Evolutionary conservation across 2,797 vertebrate genomes (phyloP), one percentile per base, ranked within the genome.

Genomic region (Sebastes elongatus): DNA sequence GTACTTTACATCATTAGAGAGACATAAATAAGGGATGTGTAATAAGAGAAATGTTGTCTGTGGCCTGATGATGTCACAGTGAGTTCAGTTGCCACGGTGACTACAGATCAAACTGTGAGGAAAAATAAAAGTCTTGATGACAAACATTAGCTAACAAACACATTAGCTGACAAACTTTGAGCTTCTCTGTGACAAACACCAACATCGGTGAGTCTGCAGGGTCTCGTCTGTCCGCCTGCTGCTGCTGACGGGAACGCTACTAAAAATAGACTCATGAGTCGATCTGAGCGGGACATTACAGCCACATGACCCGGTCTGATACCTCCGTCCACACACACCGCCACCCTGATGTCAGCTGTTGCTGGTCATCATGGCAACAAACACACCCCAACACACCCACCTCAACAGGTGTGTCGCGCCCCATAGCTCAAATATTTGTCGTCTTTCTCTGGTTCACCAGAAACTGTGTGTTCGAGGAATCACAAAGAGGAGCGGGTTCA

Each of bases 281-380:
- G 2, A 66, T 71, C 60, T 14, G 30, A 22, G 30, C 3, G 30
- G 30, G 60, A 62, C 30, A 14, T 38, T 53, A 76, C 18, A 35
- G 33, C 20, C 1, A 65, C 16, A 23, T 42, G 61, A 63, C 46
- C 67, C 56, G 1, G 8, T 22, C 46, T 14, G 28, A 49, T 18
- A 16, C 46, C 80, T 9, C 59, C 68, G 2, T 28, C 18, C 25
- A 32, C 2, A n/a, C 16, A 16, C 16, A 42, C 33, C 42, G 7
- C 6, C 57, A 13, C 73, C 67, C 65, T 74, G 76, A 80, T 56
- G 69, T 90, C 94, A 94, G 91, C 92, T 94, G 94, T 82, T 76
- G 49, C 11, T 5, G 59, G 71, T 87, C 69, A 2, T 87, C 84
- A 60, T 46, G 66, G 75, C 71, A 84, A 86, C 87, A 74, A 46